Conservation (phyloP, 2,888 invertebrate species). For the Eristalis tenax region DNA sequence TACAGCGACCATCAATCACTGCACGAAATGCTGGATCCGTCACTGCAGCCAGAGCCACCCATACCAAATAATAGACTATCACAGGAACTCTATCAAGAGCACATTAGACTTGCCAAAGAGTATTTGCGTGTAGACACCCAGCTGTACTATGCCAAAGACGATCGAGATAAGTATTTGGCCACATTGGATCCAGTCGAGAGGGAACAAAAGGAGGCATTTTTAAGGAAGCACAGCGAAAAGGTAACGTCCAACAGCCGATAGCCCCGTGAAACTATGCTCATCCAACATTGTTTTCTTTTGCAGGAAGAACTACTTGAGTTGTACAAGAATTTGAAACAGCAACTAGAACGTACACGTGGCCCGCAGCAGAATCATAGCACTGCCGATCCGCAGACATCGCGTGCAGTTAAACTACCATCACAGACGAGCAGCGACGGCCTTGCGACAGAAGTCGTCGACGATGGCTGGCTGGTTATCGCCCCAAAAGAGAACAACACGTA, state of each 20-base stretch:
- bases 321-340: slow-evolving; percentile 79
- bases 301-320: slow-evolving; percentile 78
- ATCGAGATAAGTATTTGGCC: slow-evolving; percentile 88
- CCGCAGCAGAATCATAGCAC: slow-evolving; percentile 65
- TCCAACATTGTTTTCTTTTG: background rate
- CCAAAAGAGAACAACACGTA: slow-evolving; percentile 78
- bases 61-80: slow-evolving; percentile 90
- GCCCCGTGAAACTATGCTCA: background rate
- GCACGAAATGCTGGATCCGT: slow-evolving; percentile 90
- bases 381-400: slow-evolving; percentile 55
- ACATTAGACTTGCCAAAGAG: slow-evolving; percentile 93
- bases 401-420: slow-evolving; percentile 38
- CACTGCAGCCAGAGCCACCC: slow-evolving; percentile 91
- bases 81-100: slow-evolving; percentile 92
- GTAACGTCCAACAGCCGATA: slow-evolving; percentile 68
- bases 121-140: slow-evolving; percentile 94
- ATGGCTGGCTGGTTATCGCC: slow-evolving; percentile 79
- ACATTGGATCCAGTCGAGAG: slow-evolving; percentile 79
- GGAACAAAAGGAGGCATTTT: slow-evolving; percentile 77
- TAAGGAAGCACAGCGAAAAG: slow-evolving; percentile 80
- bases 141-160: slow-evolving; percentile 89
- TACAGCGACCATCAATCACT: slow-evolving; percentile 81
- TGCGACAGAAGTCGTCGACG: slow-evolving; percentile 74
- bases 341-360: slow-evolving; percentile 76
- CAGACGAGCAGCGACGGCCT: slow-evolving; percentile 39